Percentiles rank a stretch among this genome's conserved stretches.
These are phyloP conservation scores for Habropoda laboriosa DNA, from an alignment of 1,140 invertebrate genomes.

Conservation along the genomic window DNA sequence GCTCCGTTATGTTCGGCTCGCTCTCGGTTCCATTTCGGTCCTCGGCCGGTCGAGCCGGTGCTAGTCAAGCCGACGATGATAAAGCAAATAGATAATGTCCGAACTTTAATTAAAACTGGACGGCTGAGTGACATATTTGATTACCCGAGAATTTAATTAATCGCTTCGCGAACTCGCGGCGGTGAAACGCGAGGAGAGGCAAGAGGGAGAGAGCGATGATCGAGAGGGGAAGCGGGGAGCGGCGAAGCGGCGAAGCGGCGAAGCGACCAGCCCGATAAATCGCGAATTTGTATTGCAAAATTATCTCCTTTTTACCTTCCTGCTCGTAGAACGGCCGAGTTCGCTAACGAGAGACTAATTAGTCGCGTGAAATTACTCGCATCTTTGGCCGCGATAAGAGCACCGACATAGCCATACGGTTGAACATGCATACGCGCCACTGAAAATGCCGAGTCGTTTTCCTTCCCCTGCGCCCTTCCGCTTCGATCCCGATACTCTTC, in stretches of 20 bases:
- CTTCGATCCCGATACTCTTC: conserved; percentile 30
- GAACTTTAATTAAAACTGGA: conserved; percentile 82
- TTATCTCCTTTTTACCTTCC: conserved; percentile 56
- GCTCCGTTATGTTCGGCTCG: conserved; percentile 44
- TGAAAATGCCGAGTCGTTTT: conserved; percentile 46
- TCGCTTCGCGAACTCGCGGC: conserved; percentile 75
- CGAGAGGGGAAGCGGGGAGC: conserved; percentile 5
- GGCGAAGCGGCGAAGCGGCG: conserved; percentile 10
- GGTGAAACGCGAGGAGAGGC: conserved; percentile 21
- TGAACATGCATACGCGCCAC: conserved; percentile 1
- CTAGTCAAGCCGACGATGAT: conserved; percentile 80
- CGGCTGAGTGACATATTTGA: conserved; percentile 82
- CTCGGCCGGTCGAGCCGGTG: conserved; percentile 48
- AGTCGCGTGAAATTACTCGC: conserved; percentile 67
- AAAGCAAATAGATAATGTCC: conserved; percentile 83
- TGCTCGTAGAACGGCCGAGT: conserved; percentile 53
- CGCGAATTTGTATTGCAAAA: conserved; percentile 74
- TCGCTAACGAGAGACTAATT: conserved; percentile 75
- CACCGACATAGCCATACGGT: conserved; percentile 17
- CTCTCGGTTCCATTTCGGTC: conserved; percentile 33
- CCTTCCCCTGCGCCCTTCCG: conserved; percentile 19
- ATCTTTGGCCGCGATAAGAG: conserved; percentile 62
- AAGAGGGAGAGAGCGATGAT: conserved; percentile 5
- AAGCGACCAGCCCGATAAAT: conserved; percentile 70
- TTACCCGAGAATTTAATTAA: conserved; percentile 83